Evolutionary conservation across 2,888 invertebrate genomes (phyloP).

Genomic region (Lissonota sp.): DNA sequence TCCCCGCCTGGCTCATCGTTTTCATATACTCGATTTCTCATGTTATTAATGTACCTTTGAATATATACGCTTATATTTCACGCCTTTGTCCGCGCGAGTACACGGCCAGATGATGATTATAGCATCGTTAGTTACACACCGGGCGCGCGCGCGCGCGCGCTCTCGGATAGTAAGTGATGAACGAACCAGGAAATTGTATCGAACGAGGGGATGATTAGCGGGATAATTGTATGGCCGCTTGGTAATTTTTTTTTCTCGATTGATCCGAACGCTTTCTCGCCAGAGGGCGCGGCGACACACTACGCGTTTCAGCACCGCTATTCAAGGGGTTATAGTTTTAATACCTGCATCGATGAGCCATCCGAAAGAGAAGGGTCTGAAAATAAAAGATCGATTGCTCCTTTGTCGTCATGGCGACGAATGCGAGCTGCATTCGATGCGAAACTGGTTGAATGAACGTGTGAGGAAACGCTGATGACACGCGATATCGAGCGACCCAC

Average conservation of each 20-base stretch:
- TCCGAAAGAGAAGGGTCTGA: not conserved
- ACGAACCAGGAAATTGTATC: slow-evolving; percentile 63
- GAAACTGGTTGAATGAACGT: not conserved
- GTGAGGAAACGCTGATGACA: not conserved
- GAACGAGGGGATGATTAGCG: slow-evolving; percentile 55
- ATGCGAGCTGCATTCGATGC: not conserved
- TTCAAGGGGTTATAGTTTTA: not conserved
- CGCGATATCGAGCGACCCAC: slow-evolving; percentile 14
- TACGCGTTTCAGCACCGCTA: not conserved
- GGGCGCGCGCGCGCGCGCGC: too few species aligned
- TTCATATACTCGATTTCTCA: slow-evolving; percentile 55
- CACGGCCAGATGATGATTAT: slow-evolving; percentile 45
- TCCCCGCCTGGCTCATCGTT: slow-evolving; percentile 56
- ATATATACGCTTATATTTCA: slow-evolving; percentile 36
- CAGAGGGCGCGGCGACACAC: not conserved
- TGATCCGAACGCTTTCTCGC: slow-evolving; percentile 2
- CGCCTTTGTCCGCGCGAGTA: slow-evolving; percentile 47
- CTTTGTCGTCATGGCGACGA: not conserved
- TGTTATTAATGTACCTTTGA: slow-evolving; percentile 57
- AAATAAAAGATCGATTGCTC: not conserved
- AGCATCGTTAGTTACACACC: slow-evolving; percentile 54
- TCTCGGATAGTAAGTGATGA: slow-evolving; percentile 48
- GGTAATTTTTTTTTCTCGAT: slow-evolving; percentile 27
- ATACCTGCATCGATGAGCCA: not conserved
- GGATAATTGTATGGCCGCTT: slow-evolving; percentile 48